Evolutionary conservation across 2,113 vertebrate species (phyloP).

Genomic region (Macaca fascicularis): T2T-MFA8v1.1 NC_088381.1:43756001-43756500

Average conservation of each 20-base stretch:
- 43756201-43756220: no score
- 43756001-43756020: no score
- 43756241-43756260: background rate
- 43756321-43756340: background rate
- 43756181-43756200: accelerated
- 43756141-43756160: background rate
- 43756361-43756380: background rate
- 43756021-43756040: no score
- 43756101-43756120: no score
- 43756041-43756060: no score
- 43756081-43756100: no score
- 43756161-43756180: background rate
- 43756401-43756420: background rate
- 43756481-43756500: background rate
- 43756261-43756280: background rate
- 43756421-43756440: background rate
- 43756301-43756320: background rate
- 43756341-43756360: background rate
- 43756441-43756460: background rate
- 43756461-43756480: background rate
- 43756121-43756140: no score
- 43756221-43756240: no score
- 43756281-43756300: background rate
- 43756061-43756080: no score
- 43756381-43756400: background rate